Percentiles rank a stretch among this genome's conserved stretches.
These are phyloP conservation scores for Drosophila histrio DNA, from an alignment of 2,888 invertebrate species.

Conservation along the genomic window DNA sequence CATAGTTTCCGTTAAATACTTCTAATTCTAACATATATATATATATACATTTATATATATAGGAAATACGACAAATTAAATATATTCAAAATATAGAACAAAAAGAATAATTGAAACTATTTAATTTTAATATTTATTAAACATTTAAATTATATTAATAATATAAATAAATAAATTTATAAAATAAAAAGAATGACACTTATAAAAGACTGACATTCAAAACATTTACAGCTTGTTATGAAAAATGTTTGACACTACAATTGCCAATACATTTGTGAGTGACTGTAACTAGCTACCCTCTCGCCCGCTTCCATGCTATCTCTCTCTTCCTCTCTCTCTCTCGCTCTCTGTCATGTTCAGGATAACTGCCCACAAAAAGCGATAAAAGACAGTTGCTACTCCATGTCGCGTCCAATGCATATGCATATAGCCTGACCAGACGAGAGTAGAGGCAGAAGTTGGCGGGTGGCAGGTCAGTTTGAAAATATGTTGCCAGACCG, in stretches of 20 bases:
- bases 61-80: too few relatives aligned
- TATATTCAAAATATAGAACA: too few relatives aligned
- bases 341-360: slow-evolving; percentile 42
- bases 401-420: slow-evolving; percentile 42
- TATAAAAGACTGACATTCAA: too few relatives aligned
- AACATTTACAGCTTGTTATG: not conserved
- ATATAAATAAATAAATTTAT: too few relatives aligned
- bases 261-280: not conserved
- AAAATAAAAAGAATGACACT: too few relatives aligned
- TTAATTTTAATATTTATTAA: too few relatives aligned
- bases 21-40: too few relatives aligned
- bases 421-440: slow-evolving; percentile 35
- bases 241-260: not conserved
- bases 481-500: slow-evolving; percentile 77
- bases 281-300: not conserved
- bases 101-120: too few relatives aligned
- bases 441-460: not conserved
- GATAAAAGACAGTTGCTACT: slow-evolving; percentile 72
- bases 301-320: not conserved
- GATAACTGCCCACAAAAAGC: slow-evolving; percentile 73
- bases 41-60: too few relatives aligned
- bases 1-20: too few relatives aligned
- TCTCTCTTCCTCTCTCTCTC: not conserved
- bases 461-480: slow-evolving; percentile 25
- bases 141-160: too few relatives aligned